These are phyloP conservation scores for Sinopyrophorus schimmeli DNA, from an alignment of 2,888 invertebrate genomes.

Conservation along the genomic window DNA sequence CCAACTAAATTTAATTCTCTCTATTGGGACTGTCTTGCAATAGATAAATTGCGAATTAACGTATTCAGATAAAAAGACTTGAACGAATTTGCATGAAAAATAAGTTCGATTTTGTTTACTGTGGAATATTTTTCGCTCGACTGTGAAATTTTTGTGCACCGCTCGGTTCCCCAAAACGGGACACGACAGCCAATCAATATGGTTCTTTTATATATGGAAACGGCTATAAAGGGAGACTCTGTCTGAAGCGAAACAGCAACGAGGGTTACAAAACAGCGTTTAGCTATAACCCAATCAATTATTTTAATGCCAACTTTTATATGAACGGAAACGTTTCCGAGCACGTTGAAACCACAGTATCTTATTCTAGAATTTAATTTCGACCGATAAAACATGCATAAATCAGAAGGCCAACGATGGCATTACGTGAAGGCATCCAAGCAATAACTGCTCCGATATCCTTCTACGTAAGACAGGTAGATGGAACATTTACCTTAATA, in stretches of 20 bases:
- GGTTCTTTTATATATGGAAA: constrained; percentile 17
- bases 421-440: constrained; percentile 51
- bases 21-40: too few species aligned
- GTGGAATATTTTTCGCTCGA: constrained; percentile 17
- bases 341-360: constrained; percentile 41
- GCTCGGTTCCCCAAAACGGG: constrained; percentile 11
- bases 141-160: constrained; percentile 16
- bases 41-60: too few species aligned
- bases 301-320: constrained; percentile 18
- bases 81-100: constrained; percentile 17
- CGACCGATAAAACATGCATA: constrained; percentile 53
- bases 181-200: constrained; percentile 28
- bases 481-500: constrained; percentile 44
- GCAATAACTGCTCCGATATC: constrained; percentile 52
- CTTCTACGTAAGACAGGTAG: constrained; percentile 46
- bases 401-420: constrained; percentile 45
- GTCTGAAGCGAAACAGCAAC: constrained; percentile 18
- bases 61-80: constrained; percentile 5
- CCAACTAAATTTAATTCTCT: too few species aligned
- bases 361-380: constrained; percentile 52
- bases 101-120: constrained; percentile 14
- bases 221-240: constrained; percentile 13
- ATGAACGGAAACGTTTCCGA: constrained; percentile 11
- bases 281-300: constrained; percentile 19
- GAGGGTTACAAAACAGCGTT: constrained; percentile 21